These are phyloP conservation scores for Phthorimaea operculella DNA, from an alignment of 1,140 invertebrate species.

Conservation along the genomic window DNA sequence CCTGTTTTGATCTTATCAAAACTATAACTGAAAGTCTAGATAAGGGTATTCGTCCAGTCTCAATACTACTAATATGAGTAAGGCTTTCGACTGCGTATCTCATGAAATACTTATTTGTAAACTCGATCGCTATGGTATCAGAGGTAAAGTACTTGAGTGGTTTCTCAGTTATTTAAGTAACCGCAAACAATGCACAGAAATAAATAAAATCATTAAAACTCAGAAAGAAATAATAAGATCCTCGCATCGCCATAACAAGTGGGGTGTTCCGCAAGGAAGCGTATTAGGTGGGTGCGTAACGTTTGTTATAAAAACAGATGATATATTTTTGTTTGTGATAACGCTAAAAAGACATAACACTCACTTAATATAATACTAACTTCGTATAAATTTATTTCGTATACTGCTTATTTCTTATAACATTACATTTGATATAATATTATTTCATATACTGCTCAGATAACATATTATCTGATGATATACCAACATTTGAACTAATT, in stretches of 20 bases:
- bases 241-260: background rate
- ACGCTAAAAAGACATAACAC: too few species aligned
- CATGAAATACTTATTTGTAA: background rate
- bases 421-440: too few species aligned
- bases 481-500: too few species aligned
- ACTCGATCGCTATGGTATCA: constrained; percentile 2
- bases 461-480: too few species aligned
- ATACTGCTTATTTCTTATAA: too few species aligned
- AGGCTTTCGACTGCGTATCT: background rate
- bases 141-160: background rate
- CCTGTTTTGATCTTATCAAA: background rate
- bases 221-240: background rate
- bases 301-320: too few species aligned
- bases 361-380: too few species aligned
- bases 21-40: background rate
- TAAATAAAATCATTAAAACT: background rate
- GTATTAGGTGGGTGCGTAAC: too few species aligned
- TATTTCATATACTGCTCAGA: too few species aligned
- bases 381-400: too few species aligned
- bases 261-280: constrained; percentile 1
- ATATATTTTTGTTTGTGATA: too few species aligned
- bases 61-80: background rate
- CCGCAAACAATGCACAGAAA: constrained; percentile 1
- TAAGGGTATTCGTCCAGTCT: background rate
- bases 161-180: constrained; percentile 3